These are phyloP conservation scores for Holothuria scabra DNA, from an alignment of 53 echinoderm and acorn worm species.

Conservation along the genomic window DNA sequence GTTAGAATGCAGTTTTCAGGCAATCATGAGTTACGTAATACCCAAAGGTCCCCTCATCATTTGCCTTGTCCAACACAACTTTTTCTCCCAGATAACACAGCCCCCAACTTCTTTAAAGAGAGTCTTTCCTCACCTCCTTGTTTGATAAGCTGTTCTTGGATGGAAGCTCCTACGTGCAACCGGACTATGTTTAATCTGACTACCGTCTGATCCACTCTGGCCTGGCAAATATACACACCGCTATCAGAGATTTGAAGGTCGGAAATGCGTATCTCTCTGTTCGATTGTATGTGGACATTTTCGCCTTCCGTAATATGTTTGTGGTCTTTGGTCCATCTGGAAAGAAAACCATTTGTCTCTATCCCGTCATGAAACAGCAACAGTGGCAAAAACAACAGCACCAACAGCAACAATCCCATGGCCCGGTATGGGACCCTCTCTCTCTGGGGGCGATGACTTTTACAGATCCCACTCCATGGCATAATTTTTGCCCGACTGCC, in stretches of 20 bases:
- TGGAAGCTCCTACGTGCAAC: slow-evolving; percentile 21
- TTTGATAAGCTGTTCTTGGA: slow-evolving; percentile 9
- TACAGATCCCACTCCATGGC: too few relatives aligned
- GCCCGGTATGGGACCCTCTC: too few relatives aligned
- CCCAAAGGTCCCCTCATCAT: too few relatives aligned
- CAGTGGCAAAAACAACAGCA: too few relatives aligned
- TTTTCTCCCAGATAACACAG: background rate
- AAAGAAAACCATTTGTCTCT: background rate
- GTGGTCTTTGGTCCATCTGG: slow-evolving; percentile 19
- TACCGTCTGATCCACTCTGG: background rate
- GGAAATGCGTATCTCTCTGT: background rate
- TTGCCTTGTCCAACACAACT: too few relatives aligned
- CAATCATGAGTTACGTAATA: too few relatives aligned
- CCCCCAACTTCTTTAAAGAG: background rate
- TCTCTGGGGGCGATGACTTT: too few relatives aligned
- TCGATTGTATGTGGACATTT: background rate
- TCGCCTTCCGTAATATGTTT: slow-evolving; percentile 1
- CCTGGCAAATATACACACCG: slow-evolving; percentile 24
- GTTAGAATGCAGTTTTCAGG: too few relatives aligned
- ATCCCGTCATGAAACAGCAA: too few relatives aligned
- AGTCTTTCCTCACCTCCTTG: slow-evolving; percentile 1
- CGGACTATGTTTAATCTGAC: slow-evolving; percentile 9
- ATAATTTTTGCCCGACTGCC: too few relatives aligned
- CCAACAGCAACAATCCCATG: too few relatives aligned
- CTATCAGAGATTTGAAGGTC: slow-evolving; percentile 10